These are phyloP conservation scores for Drosophila antonietae DNA, from an alignment of 2,888 invertebrate genomes.

Conservation along the genomic window DNA sequence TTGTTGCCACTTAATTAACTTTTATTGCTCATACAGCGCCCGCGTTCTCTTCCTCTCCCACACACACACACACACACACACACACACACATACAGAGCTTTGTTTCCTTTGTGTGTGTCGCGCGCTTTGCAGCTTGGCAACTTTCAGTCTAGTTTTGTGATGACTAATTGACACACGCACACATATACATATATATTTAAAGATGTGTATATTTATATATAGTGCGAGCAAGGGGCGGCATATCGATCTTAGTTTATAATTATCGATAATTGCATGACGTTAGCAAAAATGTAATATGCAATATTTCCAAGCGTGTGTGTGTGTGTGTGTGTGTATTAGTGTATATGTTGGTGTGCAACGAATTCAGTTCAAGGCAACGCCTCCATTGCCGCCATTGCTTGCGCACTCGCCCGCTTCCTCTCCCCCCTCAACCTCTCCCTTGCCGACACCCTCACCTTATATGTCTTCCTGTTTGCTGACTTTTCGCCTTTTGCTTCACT, in stretches of 20 bases:
- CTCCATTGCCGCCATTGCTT: constrained; percentile 39
- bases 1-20: constrained; percentile 59
- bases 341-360: constrained; percentile 33
- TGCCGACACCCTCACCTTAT: background rate
- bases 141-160: constrained; percentile 35
- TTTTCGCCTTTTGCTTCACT: constrained; percentile 23
- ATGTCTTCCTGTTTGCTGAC: constrained; percentile 27
- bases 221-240: constrained; percentile 4
- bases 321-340: constrained; percentile 21
- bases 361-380: constrained; percentile 76
- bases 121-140: constrained; percentile 39
- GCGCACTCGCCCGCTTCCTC: background rate
- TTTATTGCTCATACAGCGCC: constrained; percentile 38
- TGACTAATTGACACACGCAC: constrained; percentile 50
- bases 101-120: constrained; percentile 30
- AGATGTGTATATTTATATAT: background rate
- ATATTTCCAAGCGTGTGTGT: constrained; percentile 17
- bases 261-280: constrained; percentile 71
- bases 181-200: background rate
- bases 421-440: background rate
- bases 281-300: constrained; percentile 47
- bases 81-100: constrained; percentile 1
- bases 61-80: background rate
- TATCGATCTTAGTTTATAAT: constrained; percentile 64
- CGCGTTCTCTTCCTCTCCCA: background rate